Conservation (phyloP, 2,113 vertebrate genomes). For the Salvelinus sp. region DNA sequence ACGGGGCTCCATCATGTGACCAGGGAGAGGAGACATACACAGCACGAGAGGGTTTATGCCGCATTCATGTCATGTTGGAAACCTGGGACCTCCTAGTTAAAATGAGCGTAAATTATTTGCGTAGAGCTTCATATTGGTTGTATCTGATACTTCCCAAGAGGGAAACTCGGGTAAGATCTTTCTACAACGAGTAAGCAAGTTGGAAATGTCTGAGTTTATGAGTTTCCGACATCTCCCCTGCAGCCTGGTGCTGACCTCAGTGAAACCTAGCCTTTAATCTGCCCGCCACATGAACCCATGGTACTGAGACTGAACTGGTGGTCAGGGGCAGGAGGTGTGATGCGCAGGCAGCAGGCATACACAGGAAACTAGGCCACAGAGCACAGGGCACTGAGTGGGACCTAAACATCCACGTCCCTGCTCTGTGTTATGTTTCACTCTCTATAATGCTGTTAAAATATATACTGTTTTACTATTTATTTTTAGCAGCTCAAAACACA, state of each 20-base stretch:
- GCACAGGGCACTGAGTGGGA: neutral
- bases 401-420: neutral
- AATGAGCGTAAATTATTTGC: no score
- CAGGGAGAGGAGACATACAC: neutral
- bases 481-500: neutral
- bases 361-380: constrained; percentile 57
- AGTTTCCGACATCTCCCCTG: constrained; percentile 7
- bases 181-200: no score
- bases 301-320: constrained; percentile 55
- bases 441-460: neutral
- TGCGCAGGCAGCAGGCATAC: constrained; percentile 22
- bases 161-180: no score
- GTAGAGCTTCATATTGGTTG: no score
- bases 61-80: no score
- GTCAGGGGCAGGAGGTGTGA: constrained; percentile 43
- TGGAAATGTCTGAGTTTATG: neutral
- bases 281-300: constrained; percentile 66
- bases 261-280: constrained; percentile 50
- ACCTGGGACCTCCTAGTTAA: no score
- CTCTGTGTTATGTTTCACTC: neutral
- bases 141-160: no score
- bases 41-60: neutral
- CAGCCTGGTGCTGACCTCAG: constrained; percentile 28
- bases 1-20: neutral
- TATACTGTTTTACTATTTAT: neutral